Evolutionary conservation across 2,113 vertebrate species (phyloP), one percentile per base, ranked within the genome.

Genomic region (Benitochromis conjunctus): DNA sequence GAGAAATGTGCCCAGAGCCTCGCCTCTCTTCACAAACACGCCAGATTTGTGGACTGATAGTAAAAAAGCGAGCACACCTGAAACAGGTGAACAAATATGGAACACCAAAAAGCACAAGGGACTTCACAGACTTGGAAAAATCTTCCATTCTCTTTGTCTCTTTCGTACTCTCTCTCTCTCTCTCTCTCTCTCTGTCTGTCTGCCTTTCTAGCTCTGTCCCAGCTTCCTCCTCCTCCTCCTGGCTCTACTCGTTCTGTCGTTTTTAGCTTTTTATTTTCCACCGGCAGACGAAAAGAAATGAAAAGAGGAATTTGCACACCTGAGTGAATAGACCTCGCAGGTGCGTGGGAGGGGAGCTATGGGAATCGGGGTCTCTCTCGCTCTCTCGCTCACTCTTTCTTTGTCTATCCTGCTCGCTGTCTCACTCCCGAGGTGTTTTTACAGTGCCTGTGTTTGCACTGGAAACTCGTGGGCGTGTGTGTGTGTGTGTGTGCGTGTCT

Each of bases 231-330:
- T 87, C 80, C 77, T 79, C 69, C 56, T 89, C 74, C 60, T 80
- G 78, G 87, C 89, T 82, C 60, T 26, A 19, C 56, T 79, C 24
- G 7, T 41, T 85, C 88, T 38, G 34, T 86, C 56, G 3, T 83
- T 91, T 91, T 84, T 56, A 41, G 51, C 78, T 60, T 81, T 81
- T 78, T 84, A 53, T 31, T 53, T 60, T 8, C 51, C 56, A 38
- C 24, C 19, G 1, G 29, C 85, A 92, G 87, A 94, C 91, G 43
- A 88, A 77, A 92, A 89, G 86, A 80, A 90, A 71, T 57, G 85
- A 92, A 90, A 89, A 91, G 84, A 92, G 88, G 87, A 86, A 86
- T 93, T 89, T 89, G 88, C 86, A 92, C 93, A 94, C 94, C 93
- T 95, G 94, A 94, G 90, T 89, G 92, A 89, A 91, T 83, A 82